A percentile compares a stretch with the other conserved stretches of the same genome.
phyloP scores from a whole-genome alignment of 2,797 vertebrate genomes.

The Pangasius macronema region DNA sequence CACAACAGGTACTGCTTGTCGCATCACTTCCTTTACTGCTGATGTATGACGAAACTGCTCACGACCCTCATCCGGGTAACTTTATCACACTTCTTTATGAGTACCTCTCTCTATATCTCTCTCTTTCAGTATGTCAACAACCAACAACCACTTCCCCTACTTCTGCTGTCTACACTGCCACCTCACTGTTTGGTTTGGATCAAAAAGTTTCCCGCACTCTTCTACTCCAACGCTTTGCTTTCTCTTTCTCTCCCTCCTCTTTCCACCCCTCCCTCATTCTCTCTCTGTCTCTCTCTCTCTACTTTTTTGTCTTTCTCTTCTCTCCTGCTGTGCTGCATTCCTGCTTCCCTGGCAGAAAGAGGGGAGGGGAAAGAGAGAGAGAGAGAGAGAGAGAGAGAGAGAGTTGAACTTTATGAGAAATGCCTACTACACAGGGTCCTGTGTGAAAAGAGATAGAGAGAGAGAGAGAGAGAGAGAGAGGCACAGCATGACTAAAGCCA shows the following conservation, averaged over 20 bases:
- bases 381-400: slow-evolving; percentile 46
- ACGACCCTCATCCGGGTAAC: too few relatives aligned
- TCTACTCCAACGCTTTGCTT: slow-evolving; percentile 59
- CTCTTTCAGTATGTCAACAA: slow-evolving; percentile 61
- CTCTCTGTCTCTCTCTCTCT: slow-evolving; percentile 53
- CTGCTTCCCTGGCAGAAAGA: slow-evolving; percentile 71
- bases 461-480: slow-evolving; percentile 64
- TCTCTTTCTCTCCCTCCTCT: slow-evolving; percentile 49
- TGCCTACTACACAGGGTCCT: slow-evolving; percentile 72
- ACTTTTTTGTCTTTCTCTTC: slow-evolving; percentile 65
- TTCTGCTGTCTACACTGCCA: slow-evolving; percentile 57
- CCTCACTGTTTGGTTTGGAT: slow-evolving; percentile 63
- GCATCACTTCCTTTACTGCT: background rate
- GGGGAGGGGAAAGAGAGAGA: slow-evolving; percentile 52
- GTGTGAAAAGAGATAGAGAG: slow-evolving; percentile 53
- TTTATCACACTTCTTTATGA: background rate
- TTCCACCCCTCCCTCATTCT: slow-evolving; percentile 57
- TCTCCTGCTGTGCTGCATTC: slow-evolving; percentile 76
- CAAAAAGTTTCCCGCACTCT: slow-evolving; percentile 61
- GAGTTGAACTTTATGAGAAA: slow-evolving; percentile 79
- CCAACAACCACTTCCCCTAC: slow-evolving; percentile 63
- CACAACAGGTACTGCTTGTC: background rate
- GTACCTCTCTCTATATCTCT: background rate
- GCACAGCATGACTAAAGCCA: slow-evolving; percentile 78
- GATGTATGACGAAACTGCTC: background rate